Evolutionary conservation across 2,888 invertebrate species (phyloP), one percentile per base, ranked within the genome.

Genomic region (Acanthosepion esculentum): DNA sequence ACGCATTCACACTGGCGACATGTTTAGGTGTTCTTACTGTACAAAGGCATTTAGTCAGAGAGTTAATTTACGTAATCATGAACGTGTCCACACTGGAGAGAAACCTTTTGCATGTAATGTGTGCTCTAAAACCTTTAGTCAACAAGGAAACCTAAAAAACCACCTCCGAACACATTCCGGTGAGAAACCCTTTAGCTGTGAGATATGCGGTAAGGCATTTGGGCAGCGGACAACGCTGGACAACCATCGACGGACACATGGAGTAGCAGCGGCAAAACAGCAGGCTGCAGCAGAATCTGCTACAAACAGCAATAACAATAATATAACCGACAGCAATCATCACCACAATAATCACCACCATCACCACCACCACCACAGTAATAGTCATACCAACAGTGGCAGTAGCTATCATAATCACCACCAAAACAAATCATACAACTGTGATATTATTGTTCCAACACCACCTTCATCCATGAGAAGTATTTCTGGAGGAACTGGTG

Each of bases 391-490:
- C 7, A 26, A 3, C 29, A 48, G 26, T 12, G 15, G 50, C 29
- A 48, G 7, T n/a, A 26, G 48, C 8, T 29, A 48, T 48, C 29
- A 48, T 23, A 26, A 92, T 29, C 48, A 92, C 48, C 26, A 48
- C 33, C 50, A 29, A 48, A 92, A 92, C 48, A 92, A 48, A 50
- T 92, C 92, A 12, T 92, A 48, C 92, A 92, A 92, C 92, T 92
- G 92, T 92, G 92, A 92, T 92, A 92, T 92, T 15, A 92, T 92
- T 92, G 92, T 92, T 0, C 92, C 92, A 23, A 92, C 92, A 48
- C 92, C 92, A 12, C 92, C 92, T 4, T 48, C 50, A 23, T 92
- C 92, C 29, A 92, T 48, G 48, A n/a, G 92, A 29, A 50, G 15
- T 92, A 26, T 92, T 4, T 92, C 92, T 48, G 92, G 92, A 29